Evolutionary conservation across 1,140 invertebrate species (phyloP).

Genomic region (Campoletis sonorensis): DNA sequence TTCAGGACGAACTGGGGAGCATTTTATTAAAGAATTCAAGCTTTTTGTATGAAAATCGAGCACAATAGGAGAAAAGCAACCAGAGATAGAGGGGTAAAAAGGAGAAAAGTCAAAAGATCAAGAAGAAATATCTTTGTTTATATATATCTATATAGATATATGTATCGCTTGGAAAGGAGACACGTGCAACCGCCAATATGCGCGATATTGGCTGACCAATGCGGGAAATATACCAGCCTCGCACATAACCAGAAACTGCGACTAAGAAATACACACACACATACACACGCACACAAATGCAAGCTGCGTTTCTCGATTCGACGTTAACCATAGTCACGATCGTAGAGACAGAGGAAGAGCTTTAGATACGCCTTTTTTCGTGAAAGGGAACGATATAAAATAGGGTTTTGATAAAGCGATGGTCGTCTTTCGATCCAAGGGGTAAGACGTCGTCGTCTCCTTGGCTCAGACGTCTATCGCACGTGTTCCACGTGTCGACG

Average conservation of each 20-base stretch:
- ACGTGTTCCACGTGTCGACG: slow-evolving; percentile 61
- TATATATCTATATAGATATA: slow-evolving; percentile 12
- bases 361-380: not conserved
- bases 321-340: not conserved
- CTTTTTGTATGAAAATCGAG: no score
- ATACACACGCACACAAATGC: not conserved
- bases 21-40: no score
- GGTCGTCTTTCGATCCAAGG: slow-evolving; percentile 7
- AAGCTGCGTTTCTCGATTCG: slow-evolving; percentile 5
- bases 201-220: slow-evolving; percentile 65
- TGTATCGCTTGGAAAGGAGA: not conserved
- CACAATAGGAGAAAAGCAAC: not conserved
- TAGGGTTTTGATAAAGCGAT: slow-evolving; percentile 59
- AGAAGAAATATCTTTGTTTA: not conserved
- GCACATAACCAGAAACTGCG: not conserved
- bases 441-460: slow-evolving; percentile 35
- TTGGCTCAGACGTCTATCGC: slow-evolving; percentile 57
- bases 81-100: slow-evolving; percentile 1
- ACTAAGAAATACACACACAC: no score
- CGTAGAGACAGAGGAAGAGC: no score
- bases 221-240: slow-evolving; percentile 51
- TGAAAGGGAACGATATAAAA: slow-evolving; percentile 55
- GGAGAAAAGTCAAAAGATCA: not conserved
- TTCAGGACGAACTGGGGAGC: no score
- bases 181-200: slow-evolving; percentile 55